Conservation (phyloP, 2,113 vertebrate species). For the Colaptes auratus region DNA sequence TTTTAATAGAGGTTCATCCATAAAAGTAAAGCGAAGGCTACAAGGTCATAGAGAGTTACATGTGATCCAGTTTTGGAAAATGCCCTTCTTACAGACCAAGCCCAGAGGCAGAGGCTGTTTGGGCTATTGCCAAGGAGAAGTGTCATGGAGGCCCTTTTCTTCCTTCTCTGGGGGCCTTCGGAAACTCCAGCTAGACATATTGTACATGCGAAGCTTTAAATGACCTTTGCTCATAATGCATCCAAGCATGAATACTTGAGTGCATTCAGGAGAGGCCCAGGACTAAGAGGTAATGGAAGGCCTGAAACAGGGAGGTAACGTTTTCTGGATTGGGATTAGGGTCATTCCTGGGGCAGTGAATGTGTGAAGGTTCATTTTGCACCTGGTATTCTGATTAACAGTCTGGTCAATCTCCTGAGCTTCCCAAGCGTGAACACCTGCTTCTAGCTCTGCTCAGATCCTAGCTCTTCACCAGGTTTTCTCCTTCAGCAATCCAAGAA, state of each 20-base stretch:
- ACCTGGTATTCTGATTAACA: conserved; percentile 64
- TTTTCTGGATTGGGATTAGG: conserved; percentile 56
- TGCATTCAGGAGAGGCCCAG: conserved; percentile 52
- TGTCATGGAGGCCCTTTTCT: conserved; percentile 30
- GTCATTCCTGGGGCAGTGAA: conserved; percentile 63
- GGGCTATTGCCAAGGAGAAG: conserved; percentile 37
- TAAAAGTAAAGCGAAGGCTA: conserved; percentile 59
- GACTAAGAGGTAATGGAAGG: conserved; percentile 34
- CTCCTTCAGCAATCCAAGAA: conserved; percentile 23
- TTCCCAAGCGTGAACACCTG: conserved; percentile 35
- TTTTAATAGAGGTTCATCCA: conserved; percentile 71
- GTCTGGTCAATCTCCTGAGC: conserved; percentile 24
- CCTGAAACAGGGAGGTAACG: conserved; percentile 37
- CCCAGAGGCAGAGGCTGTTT: conserved; percentile 37
- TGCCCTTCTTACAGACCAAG: conserved; percentile 24
- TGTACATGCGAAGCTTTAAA: conserved; percentile 60
- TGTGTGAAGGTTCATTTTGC: conserved; percentile 34
- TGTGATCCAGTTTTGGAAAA: conserved; percentile 56
- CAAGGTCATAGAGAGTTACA: conserved; percentile 69
- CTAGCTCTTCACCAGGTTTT: not conserved
- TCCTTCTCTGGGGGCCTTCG: conserved; percentile 28
- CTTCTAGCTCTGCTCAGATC: conserved; percentile 6
- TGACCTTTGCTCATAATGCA: conserved; percentile 48
- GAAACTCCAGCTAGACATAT: conserved; percentile 53
- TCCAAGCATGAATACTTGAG: conserved; percentile 25